Percentiles rank a stretch among this genome's conserved stretches.
Evolutionary conservation across 2,113 vertebrate genomes (phyloP).

Genomic region (Apteryx owenii): DNA sequence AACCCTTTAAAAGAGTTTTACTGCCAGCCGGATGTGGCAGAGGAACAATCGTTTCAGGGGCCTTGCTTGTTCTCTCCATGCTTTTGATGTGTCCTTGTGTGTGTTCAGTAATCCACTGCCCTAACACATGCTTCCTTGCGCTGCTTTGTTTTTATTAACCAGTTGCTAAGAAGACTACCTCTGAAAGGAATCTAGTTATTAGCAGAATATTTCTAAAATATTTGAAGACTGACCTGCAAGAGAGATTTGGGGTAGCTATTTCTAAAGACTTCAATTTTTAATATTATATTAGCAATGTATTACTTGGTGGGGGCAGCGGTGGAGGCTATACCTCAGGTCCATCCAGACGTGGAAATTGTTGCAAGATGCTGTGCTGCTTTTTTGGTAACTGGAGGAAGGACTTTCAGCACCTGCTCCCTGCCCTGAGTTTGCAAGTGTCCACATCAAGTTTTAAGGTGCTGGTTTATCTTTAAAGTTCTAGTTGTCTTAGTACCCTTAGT

Average conservation of each 20-base stretch:
- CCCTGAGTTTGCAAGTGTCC: neutral
- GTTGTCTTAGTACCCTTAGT: neutral
- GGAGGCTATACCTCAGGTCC: neutral
- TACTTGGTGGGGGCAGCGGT: neutral
- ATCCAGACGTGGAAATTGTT: neutral
- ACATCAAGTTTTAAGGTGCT: neutral
- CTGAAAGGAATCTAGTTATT: neutral
- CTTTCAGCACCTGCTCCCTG: neutral
- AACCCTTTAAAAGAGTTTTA: constrained; percentile 32
- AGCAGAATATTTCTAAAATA: neutral
- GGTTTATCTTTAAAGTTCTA: constrained; percentile 3
- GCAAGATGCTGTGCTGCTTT: neutral
- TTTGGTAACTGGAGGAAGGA: neutral
- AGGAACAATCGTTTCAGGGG: neutral
- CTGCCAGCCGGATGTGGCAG: constrained; percentile 38
- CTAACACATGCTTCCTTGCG: neutral
- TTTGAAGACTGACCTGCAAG: neutral
- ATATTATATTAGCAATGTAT: neutral
- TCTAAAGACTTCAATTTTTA: neutral
- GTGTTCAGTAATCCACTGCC: neutral
- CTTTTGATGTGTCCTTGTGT: neutral
- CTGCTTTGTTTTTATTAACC: neutral
- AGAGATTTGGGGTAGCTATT: neutral
- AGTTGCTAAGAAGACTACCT: rapidly evolving
- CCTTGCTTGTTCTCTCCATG: neutral